Conservation (phyloP, 2,888 invertebrate genomes). For the Malacosoma neustria region DNA sequence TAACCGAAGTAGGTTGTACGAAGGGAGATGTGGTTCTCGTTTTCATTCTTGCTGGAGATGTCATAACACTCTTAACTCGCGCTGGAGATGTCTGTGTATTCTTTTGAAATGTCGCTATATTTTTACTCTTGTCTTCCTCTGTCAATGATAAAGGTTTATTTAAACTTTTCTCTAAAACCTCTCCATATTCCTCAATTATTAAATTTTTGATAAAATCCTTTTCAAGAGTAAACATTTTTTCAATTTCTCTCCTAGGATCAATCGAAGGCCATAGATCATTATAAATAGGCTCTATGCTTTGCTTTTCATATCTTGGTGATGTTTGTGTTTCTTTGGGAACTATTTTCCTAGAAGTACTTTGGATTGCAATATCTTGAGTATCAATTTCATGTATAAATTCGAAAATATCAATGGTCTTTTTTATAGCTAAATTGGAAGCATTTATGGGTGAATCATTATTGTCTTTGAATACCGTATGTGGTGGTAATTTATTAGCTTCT, state of each 20-base stretch:
- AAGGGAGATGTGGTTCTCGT: conserved; percentile 62
- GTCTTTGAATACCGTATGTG: background rate
- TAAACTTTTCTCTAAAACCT: conserved; percentile 47
- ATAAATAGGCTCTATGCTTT: conserved; percentile 45
- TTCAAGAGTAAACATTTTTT: conserved; percentile 53
- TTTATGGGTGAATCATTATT: conserved; percentile 39
- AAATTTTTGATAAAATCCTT: conserved; percentile 62
- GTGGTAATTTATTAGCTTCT: conserved; percentile 4
- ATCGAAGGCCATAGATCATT: conserved; percentile 53
- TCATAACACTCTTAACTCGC: conserved; percentile 58
- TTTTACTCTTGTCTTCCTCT: conserved; percentile 26
- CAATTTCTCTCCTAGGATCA: conserved; percentile 48
- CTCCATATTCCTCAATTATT: conserved; percentile 57
- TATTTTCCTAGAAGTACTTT: conserved; percentile 45
- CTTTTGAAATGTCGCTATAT: conserved; percentile 42
- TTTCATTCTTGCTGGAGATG: conserved; percentile 57
- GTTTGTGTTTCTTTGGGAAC: conserved; percentile 64
- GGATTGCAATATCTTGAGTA: conserved; percentile 57
- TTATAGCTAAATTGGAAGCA: conserved; percentile 45
- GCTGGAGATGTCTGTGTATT: conserved; percentile 66
- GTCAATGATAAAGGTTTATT: conserved; percentile 52
- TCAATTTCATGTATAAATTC: conserved; percentile 59
- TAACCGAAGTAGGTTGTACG: conserved; percentile 18
- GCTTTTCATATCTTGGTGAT: conserved; percentile 39
- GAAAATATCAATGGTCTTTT: conserved; percentile 53